phyloP scores from a whole-genome alignment of 2,797 vertebrate species.

The Helostoma temminkii region DNA sequence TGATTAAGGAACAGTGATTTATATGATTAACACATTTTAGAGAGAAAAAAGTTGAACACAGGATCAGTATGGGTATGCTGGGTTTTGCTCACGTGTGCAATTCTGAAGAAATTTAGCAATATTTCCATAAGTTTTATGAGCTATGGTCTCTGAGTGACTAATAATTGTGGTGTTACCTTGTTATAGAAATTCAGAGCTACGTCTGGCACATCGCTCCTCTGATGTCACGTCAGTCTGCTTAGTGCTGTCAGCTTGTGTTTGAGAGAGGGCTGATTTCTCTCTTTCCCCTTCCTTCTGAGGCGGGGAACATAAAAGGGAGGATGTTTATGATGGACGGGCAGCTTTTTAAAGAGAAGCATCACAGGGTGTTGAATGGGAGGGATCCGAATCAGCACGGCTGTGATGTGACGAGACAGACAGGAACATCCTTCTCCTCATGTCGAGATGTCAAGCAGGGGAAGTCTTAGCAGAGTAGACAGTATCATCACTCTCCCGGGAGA shows the following conservation, averaged over 20 bases:
- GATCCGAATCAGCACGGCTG: slow-evolving; percentile 78
- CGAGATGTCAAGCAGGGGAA: slow-evolving; percentile 78
- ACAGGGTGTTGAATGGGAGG: slow-evolving; percentile 81
- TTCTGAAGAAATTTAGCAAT: slow-evolving; percentile 33
- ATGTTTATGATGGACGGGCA: slow-evolving; percentile 83
- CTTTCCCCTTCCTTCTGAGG: slow-evolving; percentile 73
- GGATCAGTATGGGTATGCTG: slow-evolving; percentile 35
- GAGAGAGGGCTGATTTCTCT: slow-evolving; percentile 77
- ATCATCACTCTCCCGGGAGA: slow-evolving; percentile 78
- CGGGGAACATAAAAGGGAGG: slow-evolving; percentile 81
- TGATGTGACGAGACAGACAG: slow-evolving; percentile 85
- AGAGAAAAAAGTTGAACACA: slow-evolving; percentile 34
- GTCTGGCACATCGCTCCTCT: slow-evolving; percentile 75
- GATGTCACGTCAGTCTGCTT: slow-evolving; percentile 79
- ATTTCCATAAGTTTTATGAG: slow-evolving; percentile 54
- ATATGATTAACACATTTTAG: slow-evolving; percentile 68
- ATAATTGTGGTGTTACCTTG: slow-evolving; percentile 77
- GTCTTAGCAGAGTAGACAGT: slow-evolving; percentile 79
- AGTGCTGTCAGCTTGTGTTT: slow-evolving; percentile 77
- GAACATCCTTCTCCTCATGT: slow-evolving; percentile 83
- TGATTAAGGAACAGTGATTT: slow-evolving; percentile 73
- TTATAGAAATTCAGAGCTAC: slow-evolving; percentile 75
- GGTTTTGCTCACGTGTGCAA: slow-evolving; percentile 16
- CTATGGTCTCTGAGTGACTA: slow-evolving; percentile 69
- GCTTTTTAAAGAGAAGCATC: slow-evolving; percentile 83